Evolutionary conservation across 2,888 invertebrate genomes (phyloP).

Genomic region (Tubulanus polymorphus): DNA sequence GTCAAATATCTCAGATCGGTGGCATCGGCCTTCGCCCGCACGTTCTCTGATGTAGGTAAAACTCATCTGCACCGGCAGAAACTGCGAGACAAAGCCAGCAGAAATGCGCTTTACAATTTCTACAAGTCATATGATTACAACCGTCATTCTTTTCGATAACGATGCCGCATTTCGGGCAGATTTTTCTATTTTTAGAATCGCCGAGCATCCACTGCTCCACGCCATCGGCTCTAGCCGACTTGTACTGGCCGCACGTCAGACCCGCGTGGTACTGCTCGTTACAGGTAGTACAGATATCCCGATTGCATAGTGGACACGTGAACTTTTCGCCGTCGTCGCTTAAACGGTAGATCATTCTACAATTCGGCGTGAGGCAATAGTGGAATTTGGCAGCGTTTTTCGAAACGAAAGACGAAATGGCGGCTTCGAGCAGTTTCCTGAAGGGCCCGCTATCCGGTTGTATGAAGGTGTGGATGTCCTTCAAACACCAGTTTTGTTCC

Average conservation of each 20-base stretch:
- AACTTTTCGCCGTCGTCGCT: slow-evolving; percentile 21
- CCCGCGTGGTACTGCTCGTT: slow-evolving; percentile 34
- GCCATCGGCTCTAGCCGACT: slow-evolving; percentile 20
- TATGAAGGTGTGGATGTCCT: slow-evolving; percentile 13
- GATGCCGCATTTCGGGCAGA: slow-evolving; percentile 34
- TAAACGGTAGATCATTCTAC: slow-evolving; percentile 34
- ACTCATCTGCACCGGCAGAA: slow-evolving; percentile 18
- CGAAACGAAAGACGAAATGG: slow-evolving; percentile 27
- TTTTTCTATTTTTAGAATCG: slow-evolving; percentile 25
- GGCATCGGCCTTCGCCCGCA: too few relatives aligned
- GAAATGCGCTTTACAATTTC: slow-evolving; percentile 29
- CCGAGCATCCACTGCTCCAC: slow-evolving; percentile 25
- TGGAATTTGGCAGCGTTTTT: slow-evolving; percentile 22
- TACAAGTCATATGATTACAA: slow-evolving; percentile 39
- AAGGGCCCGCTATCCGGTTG: slow-evolving; percentile 15
- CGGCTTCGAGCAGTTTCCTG: slow-evolving; percentile 18
- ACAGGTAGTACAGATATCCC: slow-evolving; percentile 32
- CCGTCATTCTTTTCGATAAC: slow-evolving; percentile 39
- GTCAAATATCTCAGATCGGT: too few relatives aligned
- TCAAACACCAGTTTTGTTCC: slow-evolving; percentile 20
- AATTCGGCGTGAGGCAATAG: slow-evolving; percentile 41
- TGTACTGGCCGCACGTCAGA: slow-evolving; percentile 30
- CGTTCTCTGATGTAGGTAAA: slow-evolving; percentile 38
- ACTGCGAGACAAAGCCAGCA: slow-evolving; percentile 38
- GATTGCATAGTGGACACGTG: slow-evolving; percentile 26